phyloP scores from a whole-genome alignment of 1,140 invertebrate species.

The Anastrepha ludens region DNA sequence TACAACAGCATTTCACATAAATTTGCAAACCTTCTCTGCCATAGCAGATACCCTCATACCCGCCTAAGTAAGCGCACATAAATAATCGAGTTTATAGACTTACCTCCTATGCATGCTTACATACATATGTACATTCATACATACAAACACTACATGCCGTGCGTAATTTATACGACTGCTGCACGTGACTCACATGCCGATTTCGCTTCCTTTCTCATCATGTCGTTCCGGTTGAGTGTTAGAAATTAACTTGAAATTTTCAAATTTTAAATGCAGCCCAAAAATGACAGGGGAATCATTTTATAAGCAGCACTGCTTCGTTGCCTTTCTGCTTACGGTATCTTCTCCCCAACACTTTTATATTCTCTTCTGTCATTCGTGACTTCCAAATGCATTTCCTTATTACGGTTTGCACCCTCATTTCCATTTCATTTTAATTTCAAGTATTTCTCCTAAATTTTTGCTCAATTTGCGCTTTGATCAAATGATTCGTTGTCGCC shows the following conservation, averaged over 20 bases:
- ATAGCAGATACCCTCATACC: not conserved
- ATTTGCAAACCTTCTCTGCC: not conserved
- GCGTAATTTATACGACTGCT: not conserved
- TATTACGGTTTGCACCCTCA: not conserved
- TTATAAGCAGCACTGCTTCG: not conserved
- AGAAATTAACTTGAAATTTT: slow-evolving; percentile 24
- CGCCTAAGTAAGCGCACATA: not conserved
- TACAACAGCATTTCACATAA: not conserved
- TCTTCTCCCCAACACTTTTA: no score
- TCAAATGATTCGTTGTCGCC: not conserved
- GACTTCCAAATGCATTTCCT: not conserved
- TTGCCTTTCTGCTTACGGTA: not conserved
- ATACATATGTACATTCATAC: not conserved
- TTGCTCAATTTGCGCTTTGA: slow-evolving; percentile 33
- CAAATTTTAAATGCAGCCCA: not conserved
- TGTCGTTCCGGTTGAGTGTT: not conserved
- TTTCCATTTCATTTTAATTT: slow-evolving; percentile 28
- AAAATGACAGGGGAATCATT: not conserved
- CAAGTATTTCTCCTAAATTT: slow-evolving; percentile 20
- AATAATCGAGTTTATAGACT: no score
- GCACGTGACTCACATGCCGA: slow-evolving; percentile 37
- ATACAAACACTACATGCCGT: not conserved
- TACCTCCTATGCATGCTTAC: no score
- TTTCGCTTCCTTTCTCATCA: not conserved
- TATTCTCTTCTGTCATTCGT: not conserved